Percentiles rank a stretch among this genome's conserved stretches.
These are phyloP conservation scores for Drosophila merina DNA, from an alignment of 2,888 invertebrate genomes.

Conservation along the genomic window DNA sequence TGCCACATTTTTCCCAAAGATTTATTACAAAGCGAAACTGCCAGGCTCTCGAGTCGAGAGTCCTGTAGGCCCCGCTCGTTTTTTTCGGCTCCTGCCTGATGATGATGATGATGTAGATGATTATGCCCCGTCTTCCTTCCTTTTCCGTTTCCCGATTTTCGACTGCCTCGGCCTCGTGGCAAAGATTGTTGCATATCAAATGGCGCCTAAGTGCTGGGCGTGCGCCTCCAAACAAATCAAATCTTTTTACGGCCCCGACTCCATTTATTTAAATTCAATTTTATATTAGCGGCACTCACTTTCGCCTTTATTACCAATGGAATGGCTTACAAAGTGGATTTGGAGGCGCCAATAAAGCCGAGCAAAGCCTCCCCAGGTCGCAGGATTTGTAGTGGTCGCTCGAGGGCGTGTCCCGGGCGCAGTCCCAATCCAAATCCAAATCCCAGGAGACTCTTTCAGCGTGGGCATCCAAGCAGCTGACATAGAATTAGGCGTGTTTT, in stretches of 20 bases:
- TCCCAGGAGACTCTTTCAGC: constrained; percentile 18
- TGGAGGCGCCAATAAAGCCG: constrained; percentile 56
- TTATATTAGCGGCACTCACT: constrained; percentile 74
- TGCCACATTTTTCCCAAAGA: constrained; percentile 57
- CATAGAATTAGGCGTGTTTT: constrained; percentile 23
- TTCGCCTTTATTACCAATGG: constrained; percentile 63
- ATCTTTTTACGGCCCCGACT: constrained; percentile 69
- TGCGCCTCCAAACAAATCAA: constrained; percentile 66
- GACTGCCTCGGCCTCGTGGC: constrained; percentile 50
- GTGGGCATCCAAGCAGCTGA: constrained; percentile 30
- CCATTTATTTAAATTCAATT: constrained; percentile 80
- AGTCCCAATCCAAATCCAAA: not conserved
- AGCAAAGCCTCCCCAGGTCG: constrained; percentile 10
- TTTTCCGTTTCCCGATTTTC: constrained; percentile 22
- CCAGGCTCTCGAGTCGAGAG: constrained; percentile 6
- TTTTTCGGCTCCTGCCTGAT: constrained; percentile 9
- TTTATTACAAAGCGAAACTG: constrained; percentile 54
- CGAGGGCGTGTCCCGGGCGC: not conserved
- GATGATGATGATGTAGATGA: constrained; percentile 53
- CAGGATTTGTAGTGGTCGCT: constrained; percentile 19
- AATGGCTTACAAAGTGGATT: constrained; percentile 77
- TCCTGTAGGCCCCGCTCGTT: constrained; percentile 1
- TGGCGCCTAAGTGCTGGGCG: constrained; percentile 71
- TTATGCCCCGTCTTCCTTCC: constrained; percentile 45
- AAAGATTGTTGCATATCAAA: constrained; percentile 79